phyloP scores from a whole-genome alignment of 2,113 vertebrate species.

The Hydrolagus affinis region DNA sequence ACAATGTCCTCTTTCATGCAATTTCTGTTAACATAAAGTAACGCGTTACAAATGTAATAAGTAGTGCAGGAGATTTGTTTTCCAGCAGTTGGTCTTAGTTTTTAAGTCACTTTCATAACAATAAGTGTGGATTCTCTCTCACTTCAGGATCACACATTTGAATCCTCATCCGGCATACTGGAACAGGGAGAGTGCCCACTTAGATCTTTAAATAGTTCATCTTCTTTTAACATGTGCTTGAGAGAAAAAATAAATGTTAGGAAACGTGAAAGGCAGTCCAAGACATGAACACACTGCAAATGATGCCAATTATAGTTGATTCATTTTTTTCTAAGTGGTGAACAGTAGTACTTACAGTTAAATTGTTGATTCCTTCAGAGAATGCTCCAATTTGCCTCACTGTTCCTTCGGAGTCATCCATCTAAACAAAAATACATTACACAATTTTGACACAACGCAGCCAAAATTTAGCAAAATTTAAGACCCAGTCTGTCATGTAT shows the following conservation, averaged over 20 bases:
- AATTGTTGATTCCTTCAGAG: conserved; percentile 95
- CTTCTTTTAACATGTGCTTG: conserved; percentile 95
- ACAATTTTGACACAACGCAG: not conserved
- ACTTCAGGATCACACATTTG: conserved; percentile 64
- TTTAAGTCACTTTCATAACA: not conserved
- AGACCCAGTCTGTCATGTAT: too few relatives aligned
- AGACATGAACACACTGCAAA: not conserved
- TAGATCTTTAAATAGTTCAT: conserved; percentile 85
- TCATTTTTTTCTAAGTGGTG: not conserved
- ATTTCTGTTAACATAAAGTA: not conserved
- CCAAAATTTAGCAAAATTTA: too few relatives aligned
- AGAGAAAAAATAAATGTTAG: conserved; percentile 35
- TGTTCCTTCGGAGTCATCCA: conserved; percentile 97
- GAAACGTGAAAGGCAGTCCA: not conserved
- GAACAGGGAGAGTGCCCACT: conserved; percentile 68
- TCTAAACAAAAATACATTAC: conserved; percentile 53
- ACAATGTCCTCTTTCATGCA: not conserved
- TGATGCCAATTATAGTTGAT: not conserved
- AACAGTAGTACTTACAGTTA: conserved; percentile 67
- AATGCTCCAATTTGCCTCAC: conserved; percentile 94
- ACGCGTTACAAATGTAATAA: not conserved
- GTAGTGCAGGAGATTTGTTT: conserved; percentile 2
- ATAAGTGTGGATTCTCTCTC: too few relatives aligned
- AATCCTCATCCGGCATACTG: conserved; percentile 85
- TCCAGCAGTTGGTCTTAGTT: not conserved